These are phyloP conservation scores for Xanthorhoe spadicearia DNA, from an alignment of 2,888 invertebrate genomes.

Conservation along the genomic window DNA sequence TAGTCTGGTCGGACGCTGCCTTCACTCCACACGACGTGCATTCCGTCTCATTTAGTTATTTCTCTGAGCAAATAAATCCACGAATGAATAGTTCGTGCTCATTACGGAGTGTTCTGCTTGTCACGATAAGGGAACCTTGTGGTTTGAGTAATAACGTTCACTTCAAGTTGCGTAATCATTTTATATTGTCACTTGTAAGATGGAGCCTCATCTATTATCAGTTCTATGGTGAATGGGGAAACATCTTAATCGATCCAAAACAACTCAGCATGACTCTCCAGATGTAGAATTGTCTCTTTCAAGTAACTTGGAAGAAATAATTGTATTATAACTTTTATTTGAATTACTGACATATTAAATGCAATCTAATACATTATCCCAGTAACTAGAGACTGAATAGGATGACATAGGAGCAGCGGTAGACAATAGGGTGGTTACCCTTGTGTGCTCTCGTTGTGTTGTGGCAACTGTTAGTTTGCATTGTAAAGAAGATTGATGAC, in stretches of 20 bases:
- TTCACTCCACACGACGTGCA: slow-evolving; percentile 78
- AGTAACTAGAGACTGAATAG: slow-evolving; percentile 34
- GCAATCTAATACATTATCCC: slow-evolving; percentile 30
- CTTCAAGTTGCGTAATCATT: slow-evolving; percentile 35
- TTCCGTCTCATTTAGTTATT: slow-evolving; percentile 69
- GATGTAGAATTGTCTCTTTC: slow-evolving; percentile 28
- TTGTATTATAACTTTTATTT: slow-evolving; percentile 27
- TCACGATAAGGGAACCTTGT: slow-evolving; percentile 48
- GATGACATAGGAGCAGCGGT: slow-evolving; percentile 26
- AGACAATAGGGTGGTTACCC: slow-evolving; percentile 44
- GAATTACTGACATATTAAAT: slow-evolving; percentile 33
- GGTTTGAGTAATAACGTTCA: slow-evolving; percentile 42
- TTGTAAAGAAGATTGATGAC: slow-evolving; percentile 61
- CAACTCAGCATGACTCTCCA: slow-evolving; percentile 40
- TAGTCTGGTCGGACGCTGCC: slow-evolving; percentile 71
- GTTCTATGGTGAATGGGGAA: slow-evolving; percentile 17
- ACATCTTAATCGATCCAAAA: slow-evolving; percentile 31
- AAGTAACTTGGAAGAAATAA: slow-evolving; percentile 15
- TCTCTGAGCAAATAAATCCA: slow-evolving; percentile 67
- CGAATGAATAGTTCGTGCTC: slow-evolving; percentile 55
- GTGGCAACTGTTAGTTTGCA: slow-evolving; percentile 58
- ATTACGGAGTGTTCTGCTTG: slow-evolving; percentile 57
- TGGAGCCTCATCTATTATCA: slow-evolving; percentile 25
- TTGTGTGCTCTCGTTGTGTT: slow-evolving; percentile 47
- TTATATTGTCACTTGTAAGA: slow-evolving; percentile 27